Evolutionary conservation across 2,797 vertebrate genomes (phyloP).

Genomic region (Halcyon badia): DNA sequence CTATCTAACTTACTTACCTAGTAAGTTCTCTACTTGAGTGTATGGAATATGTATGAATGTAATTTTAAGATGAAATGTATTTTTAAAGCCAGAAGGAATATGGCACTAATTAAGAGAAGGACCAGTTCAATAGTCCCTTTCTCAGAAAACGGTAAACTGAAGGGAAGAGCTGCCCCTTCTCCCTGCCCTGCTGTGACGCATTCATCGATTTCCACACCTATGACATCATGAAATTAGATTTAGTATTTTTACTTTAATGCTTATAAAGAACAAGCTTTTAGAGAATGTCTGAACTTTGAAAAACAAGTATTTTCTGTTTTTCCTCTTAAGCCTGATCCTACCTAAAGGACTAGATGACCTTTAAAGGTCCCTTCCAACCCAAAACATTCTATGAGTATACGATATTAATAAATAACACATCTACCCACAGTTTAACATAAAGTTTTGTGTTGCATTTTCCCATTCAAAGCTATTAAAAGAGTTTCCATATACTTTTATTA

Average conservation of each 20-base stretch:
- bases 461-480: not conserved
- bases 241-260: not conserved
- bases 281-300: not conserved
- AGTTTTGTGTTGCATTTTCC: not conserved
- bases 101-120: not conserved
- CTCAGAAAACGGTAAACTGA: not conserved
- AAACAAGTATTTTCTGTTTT: not conserved
- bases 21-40: not conserved
- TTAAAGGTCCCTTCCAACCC: too few species aligned
- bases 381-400: too few species aligned
- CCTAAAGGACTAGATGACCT: not conserved
- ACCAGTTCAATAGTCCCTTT: not conserved
- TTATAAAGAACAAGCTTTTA: not conserved
- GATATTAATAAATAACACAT: not conserved
- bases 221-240: not conserved
- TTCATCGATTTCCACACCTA: not conserved
- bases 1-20: not conserved
- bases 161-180: not conserved
- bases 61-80: not conserved
- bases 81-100: not conserved
- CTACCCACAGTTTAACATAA: not conserved
- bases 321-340: not conserved
- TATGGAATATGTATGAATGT: not conserved
- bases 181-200: not conserved
- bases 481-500: not conserved